Evolutionary conservation across 2,797 vertebrate species (phyloP).

Genomic region (Rhadinocentrus ornatus): DNA sequence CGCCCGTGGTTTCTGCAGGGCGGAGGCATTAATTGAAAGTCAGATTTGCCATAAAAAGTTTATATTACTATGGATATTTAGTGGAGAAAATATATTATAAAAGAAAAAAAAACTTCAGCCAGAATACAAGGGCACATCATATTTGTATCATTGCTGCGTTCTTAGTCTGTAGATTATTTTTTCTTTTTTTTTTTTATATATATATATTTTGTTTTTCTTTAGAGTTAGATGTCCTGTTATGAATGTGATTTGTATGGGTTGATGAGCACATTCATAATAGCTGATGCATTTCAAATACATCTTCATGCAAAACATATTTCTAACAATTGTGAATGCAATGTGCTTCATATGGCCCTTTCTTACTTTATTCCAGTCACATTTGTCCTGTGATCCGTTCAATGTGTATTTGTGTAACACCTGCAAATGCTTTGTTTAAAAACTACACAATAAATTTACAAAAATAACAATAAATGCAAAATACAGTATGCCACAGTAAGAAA

Average conservation of each 20-base stretch:
- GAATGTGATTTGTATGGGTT: constrained; percentile 71
- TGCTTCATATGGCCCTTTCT: constrained; percentile 40
- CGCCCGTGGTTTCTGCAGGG: constrained; percentile 65
- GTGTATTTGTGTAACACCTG: constrained; percentile 34
- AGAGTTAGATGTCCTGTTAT: constrained; percentile 58
- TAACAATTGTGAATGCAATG: constrained; percentile 46
- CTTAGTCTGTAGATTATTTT: constrained; percentile 70
- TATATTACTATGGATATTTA: constrained; percentile 92
- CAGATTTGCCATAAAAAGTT: constrained; percentile 87
- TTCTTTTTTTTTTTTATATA: constrained; percentile 63
- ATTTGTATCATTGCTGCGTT: constrained; percentile 72
- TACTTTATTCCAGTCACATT: constrained; percentile 41
- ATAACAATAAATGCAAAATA: constrained; percentile 22
- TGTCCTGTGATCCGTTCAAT: constrained; percentile 52
- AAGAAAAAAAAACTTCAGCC: constrained; percentile 62
- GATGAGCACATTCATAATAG: constrained; percentile 79
- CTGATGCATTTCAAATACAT: constrained; percentile 48
- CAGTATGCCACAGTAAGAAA: background rate
- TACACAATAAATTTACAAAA: constrained; percentile 1
- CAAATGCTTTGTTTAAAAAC: constrained; percentile 6
- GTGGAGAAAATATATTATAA: constrained; percentile 83
- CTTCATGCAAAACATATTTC: constrained; percentile 38
- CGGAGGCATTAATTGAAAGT: constrained; percentile 84
- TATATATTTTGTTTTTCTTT: background rate
- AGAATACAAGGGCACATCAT: constrained; percentile 74